phyloP scores from a whole-genome alignment of 2,797 vertebrate genomes.

The Coregonus ussuriensis region DNA sequence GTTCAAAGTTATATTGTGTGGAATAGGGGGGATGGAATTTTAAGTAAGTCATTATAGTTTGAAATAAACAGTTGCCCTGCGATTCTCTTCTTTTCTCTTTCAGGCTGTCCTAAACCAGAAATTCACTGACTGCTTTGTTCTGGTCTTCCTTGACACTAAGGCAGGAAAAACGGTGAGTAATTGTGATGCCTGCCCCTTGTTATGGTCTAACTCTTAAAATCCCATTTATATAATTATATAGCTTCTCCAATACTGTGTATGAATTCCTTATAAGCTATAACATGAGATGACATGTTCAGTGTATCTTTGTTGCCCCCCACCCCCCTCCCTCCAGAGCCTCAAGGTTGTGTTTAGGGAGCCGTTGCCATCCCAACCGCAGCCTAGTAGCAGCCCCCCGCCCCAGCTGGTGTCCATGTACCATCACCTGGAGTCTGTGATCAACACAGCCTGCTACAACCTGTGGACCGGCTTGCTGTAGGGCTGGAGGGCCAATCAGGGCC shows the following conservation, averaged over 20 bases:
- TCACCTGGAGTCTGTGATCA: constrained; percentile 97
- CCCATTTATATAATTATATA: too few relatives aligned
- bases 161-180: constrained; percentile 92
- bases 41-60: background rate
- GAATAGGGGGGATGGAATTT: background rate
- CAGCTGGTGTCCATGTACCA: constrained; percentile 98
- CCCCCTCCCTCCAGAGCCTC: constrained; percentile 80
- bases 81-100: constrained; percentile 33
- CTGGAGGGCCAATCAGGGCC: background rate
- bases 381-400: constrained; percentile 88
- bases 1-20: background rate
- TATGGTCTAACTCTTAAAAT: too few relatives aligned
- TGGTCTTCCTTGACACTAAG: constrained; percentile 93
- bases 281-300: background rate
- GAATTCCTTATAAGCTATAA: background rate
- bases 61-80: background rate
- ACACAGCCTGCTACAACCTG: constrained; percentile 96
- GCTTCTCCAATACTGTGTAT: background rate
- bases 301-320: background rate
- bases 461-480: constrained; percentile 90
- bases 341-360: constrained; percentile 96
- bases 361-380: constrained; percentile 85
- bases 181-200: background rate
- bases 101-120: constrained; percentile 99
- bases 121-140: constrained; percentile 95